Conservation (phyloP, 2,113 vertebrate species). For the Polyodon spathula region DNA sequence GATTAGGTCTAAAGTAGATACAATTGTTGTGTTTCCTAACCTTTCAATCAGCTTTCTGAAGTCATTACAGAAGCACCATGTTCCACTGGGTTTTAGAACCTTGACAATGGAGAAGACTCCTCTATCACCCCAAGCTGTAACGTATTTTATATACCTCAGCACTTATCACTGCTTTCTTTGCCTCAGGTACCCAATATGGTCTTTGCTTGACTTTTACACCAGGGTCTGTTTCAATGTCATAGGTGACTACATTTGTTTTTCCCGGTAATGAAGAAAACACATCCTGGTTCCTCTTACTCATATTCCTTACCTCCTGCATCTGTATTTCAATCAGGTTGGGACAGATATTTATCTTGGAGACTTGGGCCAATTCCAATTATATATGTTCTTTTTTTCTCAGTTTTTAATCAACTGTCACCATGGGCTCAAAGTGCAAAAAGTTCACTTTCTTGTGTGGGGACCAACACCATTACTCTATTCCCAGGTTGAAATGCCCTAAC, state of each 20-base stretch:
- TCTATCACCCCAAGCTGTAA: neutral
- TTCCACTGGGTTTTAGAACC: neutral
- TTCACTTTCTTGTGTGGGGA: neutral
- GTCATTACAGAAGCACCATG: neutral
- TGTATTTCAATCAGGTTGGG: no score
- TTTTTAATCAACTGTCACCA: neutral
- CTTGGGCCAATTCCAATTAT: neutral
- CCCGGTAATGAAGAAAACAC: neutral
- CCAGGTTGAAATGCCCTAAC: neutral
- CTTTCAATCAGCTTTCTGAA: neutral
- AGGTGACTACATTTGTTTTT: neutral
- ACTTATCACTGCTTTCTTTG: neutral
- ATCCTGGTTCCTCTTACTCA: no score
- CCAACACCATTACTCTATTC: neutral
- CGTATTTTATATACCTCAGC: neutral
- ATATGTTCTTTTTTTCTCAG: neutral
- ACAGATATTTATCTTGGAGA: no score
- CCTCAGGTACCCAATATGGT: neutral
- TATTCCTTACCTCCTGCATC: no score
- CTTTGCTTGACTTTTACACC: neutral
- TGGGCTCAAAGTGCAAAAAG: neutral
- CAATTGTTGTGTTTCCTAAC: no score
- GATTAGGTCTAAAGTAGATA: neutral
- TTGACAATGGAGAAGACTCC: neutral
- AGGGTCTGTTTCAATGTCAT: neutral